phyloP scores from a whole-genome alignment of 1,140 invertebrate genomes.

The Zaprionus ghesquierei region DNA sequence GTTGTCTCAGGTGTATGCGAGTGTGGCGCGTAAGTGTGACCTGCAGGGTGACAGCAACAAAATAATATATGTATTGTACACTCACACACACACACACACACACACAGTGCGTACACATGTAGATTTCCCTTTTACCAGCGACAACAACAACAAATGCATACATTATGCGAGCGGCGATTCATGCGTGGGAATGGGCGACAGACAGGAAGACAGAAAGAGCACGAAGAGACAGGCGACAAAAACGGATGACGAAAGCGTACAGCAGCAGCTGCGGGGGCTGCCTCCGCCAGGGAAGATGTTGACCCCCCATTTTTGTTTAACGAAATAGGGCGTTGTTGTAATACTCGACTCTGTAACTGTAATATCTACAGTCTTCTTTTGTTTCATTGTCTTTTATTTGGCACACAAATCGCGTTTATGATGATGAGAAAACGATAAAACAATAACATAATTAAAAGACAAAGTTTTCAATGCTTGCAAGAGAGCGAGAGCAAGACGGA shows the following conservation, averaged over 20 bases:
- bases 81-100: not conserved
- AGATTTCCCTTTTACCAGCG: constrained; percentile 49
- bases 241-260: constrained; percentile 47
- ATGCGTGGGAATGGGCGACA: constrained; percentile 51
- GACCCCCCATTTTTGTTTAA: constrained; percentile 26
- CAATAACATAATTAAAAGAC: constrained; percentile 62
- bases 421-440: constrained; percentile 69
- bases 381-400: constrained; percentile 62
- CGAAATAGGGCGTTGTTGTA: constrained; percentile 57
- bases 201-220: constrained; percentile 4
- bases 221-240: constrained; percentile 28
- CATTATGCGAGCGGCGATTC: constrained; percentile 48
- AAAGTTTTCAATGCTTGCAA: constrained; percentile 58
- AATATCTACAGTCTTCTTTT: constrained; percentile 39
- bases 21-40: constrained; percentile 19
- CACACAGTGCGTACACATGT: constrained; percentile 18
- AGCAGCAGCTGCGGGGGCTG: constrained; percentile 30
- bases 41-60: constrained; percentile 66
- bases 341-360: constrained; percentile 31
- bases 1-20: constrained; percentile 66
- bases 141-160: constrained; percentile 55
- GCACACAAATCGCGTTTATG: constrained; percentile 58
- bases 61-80: constrained; percentile 24
- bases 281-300: constrained; percentile 22
- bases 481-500: constrained; percentile 1